Base-by-base conservation (phyloP, 2,888 invertebrate genomes). In the Helobdella robusta region DNA sequence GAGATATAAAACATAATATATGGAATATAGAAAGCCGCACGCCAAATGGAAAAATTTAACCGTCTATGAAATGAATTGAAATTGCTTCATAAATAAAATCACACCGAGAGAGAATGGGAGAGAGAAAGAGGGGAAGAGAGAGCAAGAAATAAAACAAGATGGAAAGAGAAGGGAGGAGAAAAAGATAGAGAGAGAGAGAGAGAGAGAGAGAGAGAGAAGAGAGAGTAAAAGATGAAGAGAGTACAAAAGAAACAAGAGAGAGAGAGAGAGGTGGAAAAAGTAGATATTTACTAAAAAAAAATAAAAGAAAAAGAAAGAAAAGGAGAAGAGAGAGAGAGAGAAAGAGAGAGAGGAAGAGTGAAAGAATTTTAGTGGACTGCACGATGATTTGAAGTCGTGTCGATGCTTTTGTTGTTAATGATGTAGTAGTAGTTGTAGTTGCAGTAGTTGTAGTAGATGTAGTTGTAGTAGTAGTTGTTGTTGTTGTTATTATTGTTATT, bases 31-130 rank as follows among this genome's bases (percentile, higher is more conserved):
- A 30, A 8, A 28, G 56, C n/a, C 56, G 56, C 56, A 56, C 25
- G 56, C 56, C 30, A 56, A 56, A 56, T 56, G 56, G 56, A 56
- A 56, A 56, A 56, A 56, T 56, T 56, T 56, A 56, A 56, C 56
- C 56, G 56, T 25, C 30, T 56, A 56, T 56, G 56, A 56, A 56
- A 56, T 56, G 56, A 4, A 56, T 3, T 11, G 30, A 30, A 32
- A 52, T 18, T 2, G 2, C 15, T 23, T 15, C 25, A 56, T n/a
- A 56, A n/a, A 56, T n/a, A 32, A 23, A 52, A n/a, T 30, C 32
- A 11, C n/a, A 30, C 25, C 8, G 6, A 28, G 56, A n/a, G 1
- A n/a, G n/a, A 32, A 28, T 4, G 6, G 32, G 28, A 28, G 30
- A 30, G 56, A 56, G 30, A 28, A 30, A 56, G 1, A 11, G 56